Evolutionary conservation across 1,140 invertebrate species (phyloP), one percentile per base, ranked within the genome.

Genomic region (Ylistrum balloti): DNA sequence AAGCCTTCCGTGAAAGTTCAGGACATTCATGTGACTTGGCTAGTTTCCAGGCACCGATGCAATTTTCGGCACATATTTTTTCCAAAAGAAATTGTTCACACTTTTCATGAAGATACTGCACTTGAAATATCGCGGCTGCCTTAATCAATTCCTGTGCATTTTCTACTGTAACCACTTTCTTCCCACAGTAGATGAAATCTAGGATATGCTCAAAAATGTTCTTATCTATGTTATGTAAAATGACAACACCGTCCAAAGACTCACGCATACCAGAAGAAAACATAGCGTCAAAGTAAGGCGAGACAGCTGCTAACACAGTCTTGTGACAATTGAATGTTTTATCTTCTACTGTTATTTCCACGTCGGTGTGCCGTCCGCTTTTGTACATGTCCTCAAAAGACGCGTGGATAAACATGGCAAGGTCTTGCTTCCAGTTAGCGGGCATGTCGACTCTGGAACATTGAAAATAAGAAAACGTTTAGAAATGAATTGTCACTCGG

Each of bases 251-350:
- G 33, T 94, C 93, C 15, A 92, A 91, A 85, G 92, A 93, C 88
- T 95, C 94, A 0, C 93, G 85, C 94, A 95, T 94, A 38, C 94
- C 94, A 0, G 93, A 94, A 7, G 92, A 93, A 92, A 94, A 94
- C 94, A 94, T 94, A 33, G 94, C 94, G 45, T 94, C 93, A 86
- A 94, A 94, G 86, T 94, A 94, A 17, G 94, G 94, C n/a, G 94
- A 94, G 32, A 92, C 91, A 13, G 94, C 93, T 11, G 93, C 93
- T 20, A 94, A 88, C 5, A 94, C 91, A 5, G 92, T 88, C 86
- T 92, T 93, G 86, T 94, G 94, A 85, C 94, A 94, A 33, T 93
- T 90, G 32, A 94, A 94, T 17, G 91, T 91, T 41, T 85, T 88
- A 15, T 88, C 91, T 33, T 93, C 92, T 11, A 94, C 91, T 0